Evolutionary conservation across 2,888 invertebrate species (phyloP).

Genomic region (Mimumesa dahlbomi): DNA sequence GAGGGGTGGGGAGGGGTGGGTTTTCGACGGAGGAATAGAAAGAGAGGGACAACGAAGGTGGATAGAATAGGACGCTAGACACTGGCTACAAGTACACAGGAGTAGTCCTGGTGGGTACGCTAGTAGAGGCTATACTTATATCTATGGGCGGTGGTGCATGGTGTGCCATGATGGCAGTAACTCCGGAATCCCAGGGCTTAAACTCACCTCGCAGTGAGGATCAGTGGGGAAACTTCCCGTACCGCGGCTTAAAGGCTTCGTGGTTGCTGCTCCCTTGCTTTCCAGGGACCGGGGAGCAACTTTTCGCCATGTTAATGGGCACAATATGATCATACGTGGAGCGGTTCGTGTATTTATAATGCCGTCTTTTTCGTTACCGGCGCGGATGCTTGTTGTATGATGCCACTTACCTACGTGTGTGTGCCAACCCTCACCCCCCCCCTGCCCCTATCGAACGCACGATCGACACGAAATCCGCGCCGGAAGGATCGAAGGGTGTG

Average conservation of each 20-base stretch:
- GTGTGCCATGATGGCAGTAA: conserved; percentile 79
- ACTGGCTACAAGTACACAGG: conserved; percentile 66
- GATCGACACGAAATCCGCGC: no score
- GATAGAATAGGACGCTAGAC: conserved; percentile 58
- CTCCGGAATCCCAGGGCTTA: conserved; percentile 79
- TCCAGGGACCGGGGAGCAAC: conserved; percentile 70
- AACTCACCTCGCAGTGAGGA: conserved; percentile 76
- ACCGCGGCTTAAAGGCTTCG: conserved; percentile 80
- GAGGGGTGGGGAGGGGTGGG: conserved; percentile 24
- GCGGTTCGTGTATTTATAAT: conserved; percentile 60
- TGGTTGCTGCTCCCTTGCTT: conserved; percentile 77
- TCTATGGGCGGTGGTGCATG: conserved; percentile 75
- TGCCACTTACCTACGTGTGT: no score
- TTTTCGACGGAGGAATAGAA: conserved; percentile 17
- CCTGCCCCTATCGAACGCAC: no score
- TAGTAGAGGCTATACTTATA: conserved; percentile 65
- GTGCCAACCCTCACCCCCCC: no score
- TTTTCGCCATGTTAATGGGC: conserved; percentile 79
- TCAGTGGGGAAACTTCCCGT: conserved; percentile 80
- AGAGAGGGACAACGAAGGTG: conserved; percentile 42
- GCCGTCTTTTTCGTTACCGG: conserved; percentile 9
- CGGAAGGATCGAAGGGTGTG: no score
- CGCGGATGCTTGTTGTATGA: neutral
- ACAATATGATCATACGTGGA: conserved; percentile 76
- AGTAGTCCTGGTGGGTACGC: conserved; percentile 53